phyloP scores from a whole-genome alignment of 2,113 vertebrate species.

The Sander vitreus region DNA sequence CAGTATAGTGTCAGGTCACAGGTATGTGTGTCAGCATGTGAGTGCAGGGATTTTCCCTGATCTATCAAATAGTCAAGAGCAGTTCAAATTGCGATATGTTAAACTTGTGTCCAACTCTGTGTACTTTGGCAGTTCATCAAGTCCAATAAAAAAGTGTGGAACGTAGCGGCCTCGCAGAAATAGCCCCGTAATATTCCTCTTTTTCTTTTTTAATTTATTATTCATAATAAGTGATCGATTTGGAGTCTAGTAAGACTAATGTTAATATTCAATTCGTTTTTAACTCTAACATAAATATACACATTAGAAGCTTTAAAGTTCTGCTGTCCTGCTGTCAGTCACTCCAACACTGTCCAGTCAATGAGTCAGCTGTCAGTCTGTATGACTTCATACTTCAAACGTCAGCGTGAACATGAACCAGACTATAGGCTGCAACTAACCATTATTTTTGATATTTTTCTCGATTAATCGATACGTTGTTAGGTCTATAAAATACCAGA shows the following conservation, averaged over 20 bases:
- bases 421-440: too few relatives aligned
- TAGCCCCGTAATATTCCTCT: background rate
- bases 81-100: background rate
- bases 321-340: background rate
- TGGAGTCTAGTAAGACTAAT: background rate
- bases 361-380: background rate
- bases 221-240: background rate
- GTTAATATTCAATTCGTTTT: background rate
- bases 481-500: too few relatives aligned
- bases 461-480: too few relatives aligned
- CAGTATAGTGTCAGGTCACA: background rate
- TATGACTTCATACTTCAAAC: background rate
- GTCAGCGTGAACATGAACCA: background rate
- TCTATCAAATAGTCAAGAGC: background rate
- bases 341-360: background rate
- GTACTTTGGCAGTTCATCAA: background rate
- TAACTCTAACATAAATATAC: slow-evolving; percentile 3
- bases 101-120: background rate
- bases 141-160: background rate
- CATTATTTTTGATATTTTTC: too few relatives aligned
- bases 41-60: background rate
- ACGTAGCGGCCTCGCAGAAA: background rate
- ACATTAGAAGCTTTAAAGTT: slow-evolving; percentile 1
- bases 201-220: background rate
- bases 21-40: background rate